Evolutionary conservation across 1,140 invertebrate genomes (phyloP).

Genomic region (Linepithema humile): DNA sequence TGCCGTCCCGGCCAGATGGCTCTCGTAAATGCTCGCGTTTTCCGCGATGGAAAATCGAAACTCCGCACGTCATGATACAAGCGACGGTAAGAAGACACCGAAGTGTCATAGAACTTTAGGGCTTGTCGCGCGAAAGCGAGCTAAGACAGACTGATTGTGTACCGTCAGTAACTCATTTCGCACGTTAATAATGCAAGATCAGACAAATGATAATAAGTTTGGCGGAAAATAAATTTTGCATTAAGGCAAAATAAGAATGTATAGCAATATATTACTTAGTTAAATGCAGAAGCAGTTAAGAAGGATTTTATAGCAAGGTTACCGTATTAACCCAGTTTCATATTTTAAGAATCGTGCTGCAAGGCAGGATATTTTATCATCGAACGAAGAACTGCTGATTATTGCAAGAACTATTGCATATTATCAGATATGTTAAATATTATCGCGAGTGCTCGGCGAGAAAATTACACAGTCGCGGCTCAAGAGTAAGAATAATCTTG

Average conservation of each 20-base stretch:
- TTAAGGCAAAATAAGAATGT: neutral
- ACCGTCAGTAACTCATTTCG: neutral
- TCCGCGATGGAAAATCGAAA: conserved; percentile 65
- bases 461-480: neutral
- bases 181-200: neutral
- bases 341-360: neutral
- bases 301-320: neutral
- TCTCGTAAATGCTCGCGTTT: conserved; percentile 64
- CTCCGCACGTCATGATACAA: conserved; percentile 59
- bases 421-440: neutral
- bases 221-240: neutral
- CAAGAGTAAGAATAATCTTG: conserved; percentile 19
- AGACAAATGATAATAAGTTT: neutral
- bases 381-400: conserved; percentile 1
- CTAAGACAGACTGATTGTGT: neutral
- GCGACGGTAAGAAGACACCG: neutral
- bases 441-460: neutral
- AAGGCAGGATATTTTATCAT: neutral
- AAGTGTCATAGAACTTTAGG: conserved; percentile 55
- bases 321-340: neutral
- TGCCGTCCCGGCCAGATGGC: conserved; percentile 72
- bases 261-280: neutral
- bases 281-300: neutral
- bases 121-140: conserved; percentile 13
- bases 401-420: neutral